Base-by-base conservation (phyloP, 2,888 invertebrate species). In the Gnatocerus cornutus region DNA sequence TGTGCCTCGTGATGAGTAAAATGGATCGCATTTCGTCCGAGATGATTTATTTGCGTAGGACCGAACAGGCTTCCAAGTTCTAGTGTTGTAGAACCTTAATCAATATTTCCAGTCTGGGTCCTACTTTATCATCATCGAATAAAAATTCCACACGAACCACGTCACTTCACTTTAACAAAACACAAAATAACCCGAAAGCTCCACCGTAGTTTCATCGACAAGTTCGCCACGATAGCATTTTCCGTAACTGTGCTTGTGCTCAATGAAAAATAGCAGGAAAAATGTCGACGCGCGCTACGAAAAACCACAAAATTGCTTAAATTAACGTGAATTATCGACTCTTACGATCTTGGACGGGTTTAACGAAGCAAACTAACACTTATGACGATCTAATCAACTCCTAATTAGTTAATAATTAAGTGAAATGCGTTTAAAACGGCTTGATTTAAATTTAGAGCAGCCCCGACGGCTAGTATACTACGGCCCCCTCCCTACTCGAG, bases 361-460 rank as follows among this genome's bases (percentile, higher is more conserved):
- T 71, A 76, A 75, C 76, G 74, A 75, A 75, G 66, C 73, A 68
- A 76, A 78, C 76, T 74, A 73, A 74, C 80, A 78, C 78, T 78
- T 76, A 77, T 76, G 77, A 75, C 77, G 71, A 74, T 74, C 71
- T 76, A 79, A 81, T 80, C 78, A 75, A 75, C 76, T 71, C 74
- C 76, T 80, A 80, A 83, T 82, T 82, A 78, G 73, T 77, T 77
- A 77, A 78, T 81, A 82, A 81, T 82, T 82, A 78, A 80, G 80
- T 77, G 79, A 75, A 81, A 81, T 78, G 78, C 78, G 77, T 79
- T 81, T 79, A 78, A 82, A 80, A 81, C 79, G 79, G 74, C 78
- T 78, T 75, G 81, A 80, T 83, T 82, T 80, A 79, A 84, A 83
- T 84, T 84, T 82, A 80, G 81, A 81, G 79, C 81, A 77, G 76